Evolutionary conservation across 2,888 invertebrate species (phyloP).

Genomic region (Pomacea canaliculata): DNA sequence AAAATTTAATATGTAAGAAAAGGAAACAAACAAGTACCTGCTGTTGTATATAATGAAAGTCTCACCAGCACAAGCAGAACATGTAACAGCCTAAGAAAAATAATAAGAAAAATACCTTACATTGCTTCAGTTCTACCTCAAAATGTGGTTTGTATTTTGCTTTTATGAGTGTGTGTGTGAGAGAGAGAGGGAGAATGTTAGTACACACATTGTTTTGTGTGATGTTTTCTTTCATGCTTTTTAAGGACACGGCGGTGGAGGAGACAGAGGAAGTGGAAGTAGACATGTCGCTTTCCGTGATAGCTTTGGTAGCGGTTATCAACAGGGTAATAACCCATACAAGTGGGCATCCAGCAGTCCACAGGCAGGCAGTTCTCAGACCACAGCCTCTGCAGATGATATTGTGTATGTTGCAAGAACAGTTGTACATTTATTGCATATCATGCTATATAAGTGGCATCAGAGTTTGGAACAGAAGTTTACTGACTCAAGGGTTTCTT

Average conservation of each 20-base stretch:
- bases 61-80: too few species aligned
- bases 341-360: slow-evolving; percentile 44
- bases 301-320: slow-evolving; percentile 33
- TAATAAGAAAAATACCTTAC: too few species aligned
- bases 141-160: too few species aligned
- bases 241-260: slow-evolving; percentile 28
- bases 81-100: too few species aligned
- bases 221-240: slow-evolving; percentile 35
- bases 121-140: too few species aligned
- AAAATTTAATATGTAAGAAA: too few species aligned
- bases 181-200: slow-evolving; percentile 22
- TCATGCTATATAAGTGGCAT: background rate
- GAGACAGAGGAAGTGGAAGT: slow-evolving; percentile 28
- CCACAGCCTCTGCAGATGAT: slow-evolving; percentile 41
- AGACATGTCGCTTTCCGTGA: slow-evolving; percentile 33
- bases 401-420: slow-evolving; percentile 46
- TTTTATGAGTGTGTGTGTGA: slow-evolving; percentile 9
- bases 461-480: too few species aligned
- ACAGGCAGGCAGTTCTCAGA: slow-evolving; percentile 20
- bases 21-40: too few species aligned
- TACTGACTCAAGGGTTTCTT: too few species aligned
- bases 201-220: slow-evolving; percentile 31
- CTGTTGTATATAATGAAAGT: too few species aligned
- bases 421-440: background rate
- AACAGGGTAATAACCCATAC: slow-evolving; percentile 39